phyloP scores from a whole-genome alignment of 2,113 vertebrate species.

The Phyllostomus discolor region DNA sequence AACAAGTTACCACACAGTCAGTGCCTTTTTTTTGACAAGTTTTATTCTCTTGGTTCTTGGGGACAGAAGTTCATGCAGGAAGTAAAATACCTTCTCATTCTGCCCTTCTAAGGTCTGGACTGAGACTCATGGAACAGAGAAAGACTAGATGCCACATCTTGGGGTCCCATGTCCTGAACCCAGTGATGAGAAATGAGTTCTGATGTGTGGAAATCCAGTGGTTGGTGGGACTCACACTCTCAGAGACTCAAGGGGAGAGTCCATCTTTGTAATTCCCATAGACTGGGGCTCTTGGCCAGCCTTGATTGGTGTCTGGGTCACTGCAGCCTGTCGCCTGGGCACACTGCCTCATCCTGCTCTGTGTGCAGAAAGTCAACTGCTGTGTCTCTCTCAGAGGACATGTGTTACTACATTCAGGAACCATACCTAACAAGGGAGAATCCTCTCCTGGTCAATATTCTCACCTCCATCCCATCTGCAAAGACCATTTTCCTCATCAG shows the following conservation, averaged over 20 bases:
- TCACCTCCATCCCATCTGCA: neutral
- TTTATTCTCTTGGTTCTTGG: neutral
- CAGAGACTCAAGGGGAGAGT: neutral
- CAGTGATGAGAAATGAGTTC: too few species aligned
- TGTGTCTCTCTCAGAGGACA: neutral
- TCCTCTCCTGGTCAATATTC: fast-evolving
- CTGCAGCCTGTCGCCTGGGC: neutral
- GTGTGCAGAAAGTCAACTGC: neutral
- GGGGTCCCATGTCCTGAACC: neutral
- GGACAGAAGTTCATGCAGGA: neutral
- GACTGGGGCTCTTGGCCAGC: neutral
- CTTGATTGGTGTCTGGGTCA: neutral
- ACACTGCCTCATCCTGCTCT: neutral
- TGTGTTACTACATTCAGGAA: neutral
- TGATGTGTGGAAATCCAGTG: too few species aligned
- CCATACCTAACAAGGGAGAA: neutral
- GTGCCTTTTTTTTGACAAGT: neutral
- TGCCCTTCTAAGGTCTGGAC: neutral
- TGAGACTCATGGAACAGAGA: neutral
- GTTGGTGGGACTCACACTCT: fast-evolving
- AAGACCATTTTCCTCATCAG: neutral
- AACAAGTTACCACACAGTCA: neutral
- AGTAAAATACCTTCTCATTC: neutral
- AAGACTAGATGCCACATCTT: neutral
- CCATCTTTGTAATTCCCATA: neutral